A percentile compares a stretch with the other conserved stretches of the same genome.
phyloP scores from a whole-genome alignment of 2,113 vertebrate species.

The Caracal caracal region DNA sequence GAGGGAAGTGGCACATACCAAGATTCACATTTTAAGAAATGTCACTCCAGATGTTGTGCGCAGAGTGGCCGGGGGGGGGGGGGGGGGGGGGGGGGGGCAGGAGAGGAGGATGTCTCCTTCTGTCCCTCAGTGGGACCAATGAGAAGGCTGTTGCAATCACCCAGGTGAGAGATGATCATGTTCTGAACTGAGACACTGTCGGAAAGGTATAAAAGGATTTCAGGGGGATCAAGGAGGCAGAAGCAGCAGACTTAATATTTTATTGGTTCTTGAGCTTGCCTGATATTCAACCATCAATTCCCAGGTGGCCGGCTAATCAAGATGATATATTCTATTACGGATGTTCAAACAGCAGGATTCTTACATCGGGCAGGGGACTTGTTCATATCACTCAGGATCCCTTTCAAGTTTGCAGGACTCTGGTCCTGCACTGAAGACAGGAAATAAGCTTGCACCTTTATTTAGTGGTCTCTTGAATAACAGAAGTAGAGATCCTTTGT shows the following conservation, averaged over 20 bases:
- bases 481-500: not conserved
- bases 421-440: not conserved
- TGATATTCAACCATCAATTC: not conserved
- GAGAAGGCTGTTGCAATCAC: not conserved
- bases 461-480: not conserved
- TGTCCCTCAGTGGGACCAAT: not conserved
- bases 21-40: not conserved
- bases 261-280: not conserved
- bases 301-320: not conserved
- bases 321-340: not conserved
- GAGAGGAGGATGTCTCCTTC: not conserved
- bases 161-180: not conserved
- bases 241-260: not conserved
- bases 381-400: not conserved
- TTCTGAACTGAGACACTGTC: not conserved
- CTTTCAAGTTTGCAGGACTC: not conserved
- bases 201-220: not conserved
- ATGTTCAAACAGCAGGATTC: not conserved
- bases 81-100: too few species aligned
- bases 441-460: slow-evolving; percentile 7
- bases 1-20: not conserved
- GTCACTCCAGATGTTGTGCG: not conserved
- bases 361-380: not conserved
- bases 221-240: not conserved
- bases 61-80: not conserved